Percentiles rank a stretch among this genome's conserved stretches.
Conservation (phyloP, 2,797 vertebrate genomes). For the Peromyscus eremicus region DNA sequence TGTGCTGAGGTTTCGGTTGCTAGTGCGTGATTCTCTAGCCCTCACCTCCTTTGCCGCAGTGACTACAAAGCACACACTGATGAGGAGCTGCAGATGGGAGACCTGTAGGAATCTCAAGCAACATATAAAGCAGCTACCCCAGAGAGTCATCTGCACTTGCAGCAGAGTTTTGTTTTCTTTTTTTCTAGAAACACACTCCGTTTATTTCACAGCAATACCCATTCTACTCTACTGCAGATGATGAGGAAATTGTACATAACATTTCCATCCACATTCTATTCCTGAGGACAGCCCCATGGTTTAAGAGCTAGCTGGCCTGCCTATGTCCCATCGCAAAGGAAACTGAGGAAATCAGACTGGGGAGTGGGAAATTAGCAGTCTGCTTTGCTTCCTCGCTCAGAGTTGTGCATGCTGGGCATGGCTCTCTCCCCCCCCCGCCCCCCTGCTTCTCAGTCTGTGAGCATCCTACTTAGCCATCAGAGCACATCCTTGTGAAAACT, state of each 20-base stretch:
- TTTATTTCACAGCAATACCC: background rate
- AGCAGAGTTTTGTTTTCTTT: background rate
- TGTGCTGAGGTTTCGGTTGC: background rate
- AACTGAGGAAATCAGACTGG: background rate
- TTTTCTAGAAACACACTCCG: background rate
- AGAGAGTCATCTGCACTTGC: background rate
- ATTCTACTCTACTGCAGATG: background rate
- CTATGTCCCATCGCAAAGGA: background rate
- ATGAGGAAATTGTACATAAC: background rate
- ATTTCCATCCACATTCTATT: slow-evolving; percentile 20
- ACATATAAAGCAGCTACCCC: background rate
- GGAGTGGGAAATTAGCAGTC: background rate
- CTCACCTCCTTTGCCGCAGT: background rate
- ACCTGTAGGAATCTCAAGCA: background rate
- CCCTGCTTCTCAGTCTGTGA: background rate
- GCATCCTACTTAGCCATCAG: background rate
- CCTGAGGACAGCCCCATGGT: background rate
- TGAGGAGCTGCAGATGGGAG: background rate
- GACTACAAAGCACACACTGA: background rate
- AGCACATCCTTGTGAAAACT: slow-evolving; percentile 5
- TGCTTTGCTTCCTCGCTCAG: background rate
- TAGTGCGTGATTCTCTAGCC: background rate
- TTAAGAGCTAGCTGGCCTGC: background rate
- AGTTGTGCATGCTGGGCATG: background rate
- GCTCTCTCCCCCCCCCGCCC: too few relatives aligned